A percentile compares a stretch with the other conserved stretches of the same genome.
phyloP scores from a whole-genome alignment of 37 sponge, comb jelly and placozoan species.

The Chondrilla cf. caribensis region DNA sequence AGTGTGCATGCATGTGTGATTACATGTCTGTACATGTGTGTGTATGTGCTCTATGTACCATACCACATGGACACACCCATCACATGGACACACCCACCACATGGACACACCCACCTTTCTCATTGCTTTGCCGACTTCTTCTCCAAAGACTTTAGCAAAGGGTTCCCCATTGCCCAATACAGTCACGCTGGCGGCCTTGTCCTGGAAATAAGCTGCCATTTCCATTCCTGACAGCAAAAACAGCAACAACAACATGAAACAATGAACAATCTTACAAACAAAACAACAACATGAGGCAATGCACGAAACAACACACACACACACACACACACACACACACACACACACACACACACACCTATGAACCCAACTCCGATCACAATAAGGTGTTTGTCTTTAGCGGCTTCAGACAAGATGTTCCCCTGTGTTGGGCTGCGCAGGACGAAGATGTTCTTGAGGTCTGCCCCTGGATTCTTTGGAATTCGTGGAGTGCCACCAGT shows the following conservation, averaged over 20 bases:
- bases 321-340: neutral
- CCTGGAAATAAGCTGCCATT: constrained; percentile 59
- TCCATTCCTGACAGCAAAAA: constrained; percentile 72
- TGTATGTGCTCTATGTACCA: too few species aligned
- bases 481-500: constrained; percentile 74
- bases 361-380: constrained; percentile 92
- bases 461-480: constrained; percentile 63
- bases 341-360: constrained; percentile 39
- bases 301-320: too few species aligned
- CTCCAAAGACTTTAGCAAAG: constrained; percentile 74
- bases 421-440: constrained; percentile 72
- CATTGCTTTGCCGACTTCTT: constrained; percentile 52
- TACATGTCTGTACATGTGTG: too few species aligned
- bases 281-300: neutral
- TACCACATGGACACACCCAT: too few species aligned
- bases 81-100: neutral
- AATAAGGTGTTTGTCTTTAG: constrained; percentile 76
- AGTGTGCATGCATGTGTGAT: too few species aligned
- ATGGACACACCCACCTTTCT: constrained; percentile 60
- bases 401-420: constrained; percentile 36
- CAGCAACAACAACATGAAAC: neutral
- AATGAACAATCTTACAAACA: too few species aligned
- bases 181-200: constrained; percentile 71
- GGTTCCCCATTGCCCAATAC: constrained; percentile 69
- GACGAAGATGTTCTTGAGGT: constrained; percentile 55